Percentiles rank a stretch among this genome's conserved stretches.
These are phyloP conservation scores for Cabera pusaria DNA, from an alignment of 2,888 invertebrate species.

Conservation along the genomic window DNA sequence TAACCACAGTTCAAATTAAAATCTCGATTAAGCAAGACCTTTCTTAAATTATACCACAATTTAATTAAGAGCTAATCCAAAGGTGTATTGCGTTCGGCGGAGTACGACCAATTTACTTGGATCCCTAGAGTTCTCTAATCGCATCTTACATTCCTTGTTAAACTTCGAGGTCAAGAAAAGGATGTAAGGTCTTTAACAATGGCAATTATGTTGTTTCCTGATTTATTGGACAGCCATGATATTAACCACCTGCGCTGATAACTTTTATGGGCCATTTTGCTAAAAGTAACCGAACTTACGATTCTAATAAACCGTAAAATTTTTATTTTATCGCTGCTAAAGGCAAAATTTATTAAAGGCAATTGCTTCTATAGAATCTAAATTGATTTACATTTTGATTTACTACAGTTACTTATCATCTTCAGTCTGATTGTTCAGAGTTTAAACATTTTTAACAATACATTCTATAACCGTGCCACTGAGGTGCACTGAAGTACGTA, in stretches of 20 bases:
- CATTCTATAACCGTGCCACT: no score
- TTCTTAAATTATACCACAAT: conserved; percentile 43
- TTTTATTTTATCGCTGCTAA: conserved; percentile 18
- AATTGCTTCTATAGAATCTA: no score
- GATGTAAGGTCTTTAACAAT: conserved; percentile 33
- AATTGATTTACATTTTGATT: no score
- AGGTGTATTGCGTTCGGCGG: conserved; percentile 32
- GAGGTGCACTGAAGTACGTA: no score
- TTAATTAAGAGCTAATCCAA: conserved; percentile 51
- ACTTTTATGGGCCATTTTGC: conserved; percentile 47
- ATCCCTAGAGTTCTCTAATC: conserved; percentile 26
- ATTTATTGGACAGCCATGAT: conserved; percentile 48
- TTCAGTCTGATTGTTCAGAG: no score
- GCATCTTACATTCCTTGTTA: conserved; percentile 28
- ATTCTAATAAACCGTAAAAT: conserved; percentile 31
- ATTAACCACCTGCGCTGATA: conserved; percentile 48
- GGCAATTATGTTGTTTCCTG: conserved; percentile 38
- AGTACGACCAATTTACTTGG: conserved; percentile 34
- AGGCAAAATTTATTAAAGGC: conserved; percentile 1
- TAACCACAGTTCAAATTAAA: conserved; percentile 24
- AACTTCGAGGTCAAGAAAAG: conserved; percentile 29
- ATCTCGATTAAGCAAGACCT: conserved; percentile 27
- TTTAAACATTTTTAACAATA: no score
- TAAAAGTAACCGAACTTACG: conserved; percentile 37
- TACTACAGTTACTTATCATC: no score